Evolutionary conservation across 2,888 invertebrate genomes (phyloP).

Genomic region (Stenurella melanura): DNA sequence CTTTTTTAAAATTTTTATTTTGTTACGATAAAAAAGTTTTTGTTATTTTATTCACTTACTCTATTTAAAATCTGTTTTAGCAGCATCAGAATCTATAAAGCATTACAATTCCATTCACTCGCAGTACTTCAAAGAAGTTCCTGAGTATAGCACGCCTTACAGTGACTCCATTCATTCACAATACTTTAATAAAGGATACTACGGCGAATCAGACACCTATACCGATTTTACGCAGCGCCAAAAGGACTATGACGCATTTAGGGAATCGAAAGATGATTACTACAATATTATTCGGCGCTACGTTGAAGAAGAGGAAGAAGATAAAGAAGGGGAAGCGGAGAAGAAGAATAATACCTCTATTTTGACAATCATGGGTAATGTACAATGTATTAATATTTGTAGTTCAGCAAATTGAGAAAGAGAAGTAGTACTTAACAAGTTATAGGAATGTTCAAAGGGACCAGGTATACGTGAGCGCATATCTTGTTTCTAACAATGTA

Average conservation of each 20-base stretch:
- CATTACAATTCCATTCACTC: not conserved
- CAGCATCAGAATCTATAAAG: not conserved
- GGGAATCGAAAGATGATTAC: constrained; percentile 43
- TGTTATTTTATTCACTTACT: too few relatives aligned
- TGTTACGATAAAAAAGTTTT: too few relatives aligned
- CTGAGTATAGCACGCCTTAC: not conserved
- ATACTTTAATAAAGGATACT: constrained; percentile 12
- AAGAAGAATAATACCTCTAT: not conserved
- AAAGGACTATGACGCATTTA: constrained; percentile 52
- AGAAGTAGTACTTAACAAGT: too few relatives aligned
- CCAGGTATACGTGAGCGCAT: too few relatives aligned
- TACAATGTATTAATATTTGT: too few relatives aligned
- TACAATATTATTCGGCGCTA: constrained; percentile 36
- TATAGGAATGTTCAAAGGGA: too few relatives aligned
- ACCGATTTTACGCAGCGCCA: constrained; percentile 50
- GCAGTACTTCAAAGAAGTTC: not conserved
- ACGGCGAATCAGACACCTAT: constrained; percentile 33
- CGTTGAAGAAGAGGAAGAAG: constrained; percentile 10
- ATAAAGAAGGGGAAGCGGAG: constrained; percentile 1
- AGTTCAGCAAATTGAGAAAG: too few relatives aligned
- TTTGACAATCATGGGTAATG: not conserved
- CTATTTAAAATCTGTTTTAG: not conserved
- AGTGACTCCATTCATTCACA: not conserved
- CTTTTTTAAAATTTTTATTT: too few relatives aligned
- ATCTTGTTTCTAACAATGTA: too few relatives aligned